Evolutionary conservation across 2,113 vertebrate genomes (phyloP), one percentile per base, ranked within the genome.

Genomic region (Chaetops frenatus): DNA sequence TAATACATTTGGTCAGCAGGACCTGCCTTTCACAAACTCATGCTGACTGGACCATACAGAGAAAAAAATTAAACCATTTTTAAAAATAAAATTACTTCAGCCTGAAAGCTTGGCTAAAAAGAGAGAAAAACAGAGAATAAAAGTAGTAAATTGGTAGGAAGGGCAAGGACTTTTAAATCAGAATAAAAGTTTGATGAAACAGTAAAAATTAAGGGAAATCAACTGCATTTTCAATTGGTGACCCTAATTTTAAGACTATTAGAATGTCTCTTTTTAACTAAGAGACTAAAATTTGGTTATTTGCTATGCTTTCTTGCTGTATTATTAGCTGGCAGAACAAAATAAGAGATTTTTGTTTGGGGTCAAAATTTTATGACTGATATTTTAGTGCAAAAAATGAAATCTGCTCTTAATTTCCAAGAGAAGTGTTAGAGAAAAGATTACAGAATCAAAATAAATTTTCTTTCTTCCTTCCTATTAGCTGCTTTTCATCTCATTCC

Each of bases 51-150:
- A n/a, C 36, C 53, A 60, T 54, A 18, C 31, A 70, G 91, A 94
- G 85, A 93, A 97, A 91, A 86, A 86, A 86, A 40, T 61, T 25
- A 71, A 94, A 87, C 22, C 4, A 1, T 77, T 80, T 92, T 67
- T 78, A 57, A n/a, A 24, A 24, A 24, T 45, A 91, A 95, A 95
- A 78, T 94, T 94, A 60, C n/a, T 11, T 81, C 47, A 83, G 8
- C 51, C 50, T 73, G 88, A 88, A 93, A 94, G 24, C 67, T 86
- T 94, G 25, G 17, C 23, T 82, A 16, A 86, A 96, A 97, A 92
- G 33, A 95, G 86, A 94, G 58, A 84, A 96, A 70, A 90, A 8
- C 8, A 64, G 20, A 72, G 3, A 6, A n/a, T 44, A 27, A 72
- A 85, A 62, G 29, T 7, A 19, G 31, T 60, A 95, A 91, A 56